Conservation (phyloP, 2,888 invertebrate species). For the Xylophagus ater region DNA sequence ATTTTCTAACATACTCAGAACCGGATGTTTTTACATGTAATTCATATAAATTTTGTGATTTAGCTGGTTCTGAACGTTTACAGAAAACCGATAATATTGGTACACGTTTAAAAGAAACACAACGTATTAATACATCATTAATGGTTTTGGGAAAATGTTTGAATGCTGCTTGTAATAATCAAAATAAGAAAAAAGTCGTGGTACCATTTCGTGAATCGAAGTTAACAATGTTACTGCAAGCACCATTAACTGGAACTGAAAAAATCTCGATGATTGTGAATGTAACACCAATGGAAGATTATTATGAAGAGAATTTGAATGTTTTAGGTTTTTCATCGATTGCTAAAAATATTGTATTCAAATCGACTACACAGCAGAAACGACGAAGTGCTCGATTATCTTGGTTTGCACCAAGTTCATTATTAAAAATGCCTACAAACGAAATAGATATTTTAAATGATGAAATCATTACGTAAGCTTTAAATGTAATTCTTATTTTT, state of each 20-base stretch:
- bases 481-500: too few relatives aligned
- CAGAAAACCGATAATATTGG: constrained; percentile 62
- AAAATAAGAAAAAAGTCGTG: constrained; percentile 24
- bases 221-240: constrained; percentile 73
- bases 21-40: constrained; percentile 39
- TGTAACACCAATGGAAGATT: constrained; percentile 60
- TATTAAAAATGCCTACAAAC: constrained; percentile 1
- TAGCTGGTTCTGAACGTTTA: constrained; percentile 79
- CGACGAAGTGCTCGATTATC: constrained; percentile 19
- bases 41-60: constrained; percentile 73
- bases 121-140: constrained; percentile 80
- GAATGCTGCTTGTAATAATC: constrained; percentile 42
- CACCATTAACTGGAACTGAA: too few relatives aligned
- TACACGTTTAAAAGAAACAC: constrained; percentile 66
- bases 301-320: constrained; percentile 70
- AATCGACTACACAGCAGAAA: constrained; percentile 22
- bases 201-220: constrained; percentile 63
- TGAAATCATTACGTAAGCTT: too few relatives aligned
- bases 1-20: constrained; percentile 47
- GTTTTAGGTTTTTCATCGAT: constrained; percentile 73
- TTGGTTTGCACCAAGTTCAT: constrained; percentile 23
- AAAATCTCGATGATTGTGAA: constrained; percentile 67
- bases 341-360: constrained; percentile 47
- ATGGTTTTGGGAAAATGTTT: constrained; percentile 73
- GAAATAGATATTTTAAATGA: too few relatives aligned